Conservation (phyloP, 2,797 vertebrate genomes). For the Galago senegalensis region DNA sequence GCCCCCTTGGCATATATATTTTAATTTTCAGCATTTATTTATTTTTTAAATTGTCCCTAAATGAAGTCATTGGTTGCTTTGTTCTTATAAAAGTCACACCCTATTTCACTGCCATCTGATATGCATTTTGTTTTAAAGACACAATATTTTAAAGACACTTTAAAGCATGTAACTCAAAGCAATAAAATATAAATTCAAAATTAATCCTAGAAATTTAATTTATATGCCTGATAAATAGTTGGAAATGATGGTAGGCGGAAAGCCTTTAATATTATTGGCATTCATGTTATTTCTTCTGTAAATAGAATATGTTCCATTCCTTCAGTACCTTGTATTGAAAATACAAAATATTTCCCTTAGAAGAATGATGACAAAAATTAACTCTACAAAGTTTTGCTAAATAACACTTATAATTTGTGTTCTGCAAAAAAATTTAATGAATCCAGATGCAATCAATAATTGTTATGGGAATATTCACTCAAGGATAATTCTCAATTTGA, state of each 20-base stretch:
- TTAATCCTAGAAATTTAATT: neutral
- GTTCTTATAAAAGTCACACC: neutral
- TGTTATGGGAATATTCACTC: slow-evolving; percentile 5
- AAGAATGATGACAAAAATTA: neutral
- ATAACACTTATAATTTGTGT: slow-evolving; percentile 4
- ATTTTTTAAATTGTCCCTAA: neutral
- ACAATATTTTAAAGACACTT: neutral
- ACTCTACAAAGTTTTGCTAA: slow-evolving; percentile 3
- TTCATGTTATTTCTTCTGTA: neutral
- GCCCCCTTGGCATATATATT: neutral
- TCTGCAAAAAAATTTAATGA: neutral
- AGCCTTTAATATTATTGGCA: neutral
- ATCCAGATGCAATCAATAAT: neutral
- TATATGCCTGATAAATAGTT: neutral
- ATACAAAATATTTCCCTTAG: slow-evolving; percentile 18
- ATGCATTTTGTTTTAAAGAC: neutral
- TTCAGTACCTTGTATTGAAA: neutral
- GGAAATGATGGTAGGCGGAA: neutral
- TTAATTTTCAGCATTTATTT: neutral
- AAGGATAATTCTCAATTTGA: slow-evolving; percentile 70
- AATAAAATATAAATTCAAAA: slow-evolving; percentile 26
- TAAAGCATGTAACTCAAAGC: slow-evolving; percentile 38
- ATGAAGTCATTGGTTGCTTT: neutral
- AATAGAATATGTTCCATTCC: neutral
- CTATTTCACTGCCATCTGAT: neutral